Evolutionary conservation across 1,140 invertebrate species (phyloP).

Genomic region (Ephestia elutella): DNA sequence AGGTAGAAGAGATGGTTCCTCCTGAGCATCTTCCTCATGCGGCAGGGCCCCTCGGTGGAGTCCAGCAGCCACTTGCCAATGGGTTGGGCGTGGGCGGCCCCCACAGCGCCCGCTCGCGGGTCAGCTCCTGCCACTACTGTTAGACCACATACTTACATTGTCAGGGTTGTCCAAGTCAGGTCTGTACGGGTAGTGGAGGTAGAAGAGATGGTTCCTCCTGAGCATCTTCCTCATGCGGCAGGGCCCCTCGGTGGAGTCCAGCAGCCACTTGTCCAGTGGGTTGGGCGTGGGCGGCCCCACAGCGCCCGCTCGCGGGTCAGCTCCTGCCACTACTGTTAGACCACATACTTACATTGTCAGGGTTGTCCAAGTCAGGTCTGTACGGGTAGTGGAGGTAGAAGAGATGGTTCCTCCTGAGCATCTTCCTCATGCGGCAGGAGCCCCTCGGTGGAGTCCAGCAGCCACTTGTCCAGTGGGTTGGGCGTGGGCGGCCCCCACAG

Average conservation of each 20-base stretch:
- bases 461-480: constrained; percentile 93
- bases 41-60: constrained; percentile 96
- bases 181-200: constrained; percentile 95
- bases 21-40: constrained; percentile 98
- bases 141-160: too few species aligned
- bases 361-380: constrained; percentile 79
- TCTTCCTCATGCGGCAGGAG: constrained; percentile 97
- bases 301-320: constrained; percentile 94
- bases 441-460: constrained; percentile 97
- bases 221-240: constrained; percentile 98
- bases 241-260: constrained; percentile 98
- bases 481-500: constrained; percentile 93
- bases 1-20: constrained; percentile 95
- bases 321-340: constrained; percentile 94
- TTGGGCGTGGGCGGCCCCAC: constrained; percentile 91
- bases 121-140: constrained; percentile 94
- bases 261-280: constrained; percentile 95
- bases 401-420: constrained; percentile 93
- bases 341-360: too few species aligned
- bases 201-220: constrained; percentile 95
- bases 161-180: constrained; percentile 77
- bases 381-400: constrained; percentile 98
- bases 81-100: constrained; percentile 84
- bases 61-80: constrained; percentile 97
- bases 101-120: constrained; percentile 96